phyloP scores from a whole-genome alignment of 2,797 vertebrate species.

The Sandelia bainsii region DNA sequence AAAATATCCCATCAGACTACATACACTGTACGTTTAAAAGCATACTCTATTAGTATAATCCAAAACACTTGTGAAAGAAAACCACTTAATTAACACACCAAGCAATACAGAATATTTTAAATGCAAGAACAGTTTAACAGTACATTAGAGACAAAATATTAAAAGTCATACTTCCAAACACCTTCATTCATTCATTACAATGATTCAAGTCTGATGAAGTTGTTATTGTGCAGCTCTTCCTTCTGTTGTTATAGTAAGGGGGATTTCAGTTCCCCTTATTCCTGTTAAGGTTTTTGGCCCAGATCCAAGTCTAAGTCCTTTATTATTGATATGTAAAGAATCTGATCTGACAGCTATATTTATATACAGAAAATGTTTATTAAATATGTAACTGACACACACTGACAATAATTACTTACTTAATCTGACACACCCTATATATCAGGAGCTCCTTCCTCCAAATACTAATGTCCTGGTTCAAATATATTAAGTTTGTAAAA shows the following conservation, averaged over 20 bases:
- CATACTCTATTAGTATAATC: slow-evolving; percentile 23
- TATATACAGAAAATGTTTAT: no score
- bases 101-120: neutral
- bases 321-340: neutral
- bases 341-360: neutral
- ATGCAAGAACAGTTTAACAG: slow-evolving; percentile 8
- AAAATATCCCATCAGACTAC: slow-evolving; percentile 49
- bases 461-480: no score
- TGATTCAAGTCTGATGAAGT: no score
- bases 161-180: no score
- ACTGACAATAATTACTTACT: no score
- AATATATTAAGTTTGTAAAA: no score
- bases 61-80: slow-evolving; percentile 20
- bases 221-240: neutral
- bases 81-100: slow-evolving; percentile 14
- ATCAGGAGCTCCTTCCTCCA: no score
- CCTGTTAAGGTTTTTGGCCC: neutral
- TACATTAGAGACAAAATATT: neutral
- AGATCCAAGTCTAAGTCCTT: no score
- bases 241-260: neutral
- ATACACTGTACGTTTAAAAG: slow-evolving; percentile 32
- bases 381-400: no score
- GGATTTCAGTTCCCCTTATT: slow-evolving; percentile 1
- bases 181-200: no score
- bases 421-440: no score